Percentiles rank a stretch among this genome's conserved stretches.
Conservation (phyloP, 2,113 vertebrate genomes). For the Tichodroma muraria region DNA sequence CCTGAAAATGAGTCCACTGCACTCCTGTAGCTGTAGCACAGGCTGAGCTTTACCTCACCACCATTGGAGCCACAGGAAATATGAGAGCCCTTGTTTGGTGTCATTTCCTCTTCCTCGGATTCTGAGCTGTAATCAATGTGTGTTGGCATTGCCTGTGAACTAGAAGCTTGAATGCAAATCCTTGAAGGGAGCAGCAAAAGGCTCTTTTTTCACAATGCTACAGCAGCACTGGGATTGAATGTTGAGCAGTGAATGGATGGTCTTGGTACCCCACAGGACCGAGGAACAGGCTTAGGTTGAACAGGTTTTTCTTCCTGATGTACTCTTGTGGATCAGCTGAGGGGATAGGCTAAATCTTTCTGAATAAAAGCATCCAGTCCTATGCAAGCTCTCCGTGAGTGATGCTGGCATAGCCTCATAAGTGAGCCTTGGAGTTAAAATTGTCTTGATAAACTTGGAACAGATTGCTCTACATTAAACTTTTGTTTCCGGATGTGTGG, state of each 20-base stretch:
- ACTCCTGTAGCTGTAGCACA: neutral
- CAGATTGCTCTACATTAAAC: neutral
- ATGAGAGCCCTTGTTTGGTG: neutral
- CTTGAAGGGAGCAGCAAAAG: neutral
- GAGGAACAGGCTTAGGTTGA: neutral
- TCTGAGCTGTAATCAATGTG: neutral
- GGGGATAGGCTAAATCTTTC: neutral
- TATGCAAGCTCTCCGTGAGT: neutral
- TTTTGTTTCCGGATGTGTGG: neutral
- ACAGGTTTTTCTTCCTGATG: neutral
- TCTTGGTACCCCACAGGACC: neutral
- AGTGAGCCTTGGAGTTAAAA: neutral
- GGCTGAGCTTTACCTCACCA: neutral
- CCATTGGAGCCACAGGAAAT: neutral
- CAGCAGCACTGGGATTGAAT: neutral
- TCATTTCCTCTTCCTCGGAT: neutral
- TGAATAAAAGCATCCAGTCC: neutral
- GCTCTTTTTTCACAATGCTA: neutral
- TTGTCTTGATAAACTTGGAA: slow-evolving; percentile 13
- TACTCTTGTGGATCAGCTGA: neutral
- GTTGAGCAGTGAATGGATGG: neutral
- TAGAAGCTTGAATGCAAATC: neutral
- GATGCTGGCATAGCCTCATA: neutral
- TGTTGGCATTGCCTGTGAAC: neutral
- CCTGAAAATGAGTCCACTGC: neutral